Evolutionary conservation across 2,888 invertebrate genomes (phyloP).

Genomic region (Deroplatys truncata): DNA sequence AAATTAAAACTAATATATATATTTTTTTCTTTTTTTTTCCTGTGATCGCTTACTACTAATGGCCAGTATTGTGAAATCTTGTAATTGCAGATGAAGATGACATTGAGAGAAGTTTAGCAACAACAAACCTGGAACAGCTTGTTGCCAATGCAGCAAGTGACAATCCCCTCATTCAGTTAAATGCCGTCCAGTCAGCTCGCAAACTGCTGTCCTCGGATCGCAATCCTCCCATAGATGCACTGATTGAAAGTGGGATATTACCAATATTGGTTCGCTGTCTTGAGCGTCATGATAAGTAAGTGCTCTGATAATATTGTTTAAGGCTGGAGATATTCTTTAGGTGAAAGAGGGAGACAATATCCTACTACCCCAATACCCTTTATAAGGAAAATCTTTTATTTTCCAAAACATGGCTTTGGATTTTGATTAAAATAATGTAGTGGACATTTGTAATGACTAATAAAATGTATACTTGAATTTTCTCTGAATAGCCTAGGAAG

Average conservation of each 20-base stretch:
- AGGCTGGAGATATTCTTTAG: too few species aligned
- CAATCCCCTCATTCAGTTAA: conserved; percentile 75
- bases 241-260: conserved; percentile 90
- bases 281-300: conserved; percentile 69
- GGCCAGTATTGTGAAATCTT: too few species aligned
- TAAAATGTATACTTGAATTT: too few species aligned
- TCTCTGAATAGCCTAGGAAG: too few species aligned
- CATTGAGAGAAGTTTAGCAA: conserved; percentile 62
- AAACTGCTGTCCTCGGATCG: conserved; percentile 95
- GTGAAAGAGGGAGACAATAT: too few species aligned
- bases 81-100: conserved; percentile 64
- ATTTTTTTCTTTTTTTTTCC: too few species aligned
- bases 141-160: conserved; percentile 84
- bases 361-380: too few species aligned
- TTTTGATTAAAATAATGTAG: too few species aligned
- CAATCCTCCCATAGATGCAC: conserved; percentile 96
- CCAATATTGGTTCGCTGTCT: conserved; percentile 91
- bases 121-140: conserved; percentile 73
- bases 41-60: too few species aligned
- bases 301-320: background rate
- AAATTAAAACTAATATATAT: too few species aligned
- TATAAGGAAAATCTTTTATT: background rate
- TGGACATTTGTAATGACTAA: too few species aligned
- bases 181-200: conserved; percentile 91
- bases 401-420: too few species aligned